Percentiles rank a stretch among this genome's conserved stretches.
These are phyloP conservation scores for Bellardia bayeri DNA, from an alignment of 2,888 invertebrate species.

Conservation along the genomic window DNA sequence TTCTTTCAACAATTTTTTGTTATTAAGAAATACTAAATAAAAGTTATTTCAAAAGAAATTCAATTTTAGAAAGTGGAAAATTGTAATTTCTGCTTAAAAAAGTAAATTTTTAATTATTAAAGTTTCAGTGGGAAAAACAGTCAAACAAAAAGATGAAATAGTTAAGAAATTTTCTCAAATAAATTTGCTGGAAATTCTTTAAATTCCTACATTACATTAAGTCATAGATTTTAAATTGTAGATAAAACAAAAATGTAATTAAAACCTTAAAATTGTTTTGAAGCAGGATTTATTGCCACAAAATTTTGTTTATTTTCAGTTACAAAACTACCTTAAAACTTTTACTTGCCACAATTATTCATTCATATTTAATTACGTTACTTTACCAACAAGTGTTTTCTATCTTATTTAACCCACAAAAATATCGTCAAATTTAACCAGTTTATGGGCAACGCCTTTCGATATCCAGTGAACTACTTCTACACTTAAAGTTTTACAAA, in stretches of 20 bases:
- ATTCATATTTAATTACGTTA: background rate
- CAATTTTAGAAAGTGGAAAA: slow-evolving; percentile 50
- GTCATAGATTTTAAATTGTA: too few species aligned
- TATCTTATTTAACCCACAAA: background rate
- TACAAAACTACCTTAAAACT: too few species aligned
- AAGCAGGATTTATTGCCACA: too few species aligned
- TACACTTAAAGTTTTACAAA: background rate
- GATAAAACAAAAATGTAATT: background rate
- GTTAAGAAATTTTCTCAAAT: background rate
- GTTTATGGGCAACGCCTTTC: slow-evolving; percentile 1
- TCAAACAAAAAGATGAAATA: background rate
- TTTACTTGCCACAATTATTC: too few species aligned
- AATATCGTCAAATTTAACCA: background rate
- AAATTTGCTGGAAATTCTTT: background rate
- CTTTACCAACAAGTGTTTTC: background rate
- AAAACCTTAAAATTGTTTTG: too few species aligned
- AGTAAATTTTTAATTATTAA: background rate
- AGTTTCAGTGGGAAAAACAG: background rate
- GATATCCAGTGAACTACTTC: slow-evolving; percentile 11
- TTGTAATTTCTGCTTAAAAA: background rate
- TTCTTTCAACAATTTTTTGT: background rate
- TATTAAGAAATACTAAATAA: background rate
- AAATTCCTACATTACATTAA: background rate
- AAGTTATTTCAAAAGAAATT: background rate
- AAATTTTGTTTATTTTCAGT: too few species aligned